phyloP scores from a whole-genome alignment of 2,113 vertebrate species.

The Sceloporus tristichus region DNA sequence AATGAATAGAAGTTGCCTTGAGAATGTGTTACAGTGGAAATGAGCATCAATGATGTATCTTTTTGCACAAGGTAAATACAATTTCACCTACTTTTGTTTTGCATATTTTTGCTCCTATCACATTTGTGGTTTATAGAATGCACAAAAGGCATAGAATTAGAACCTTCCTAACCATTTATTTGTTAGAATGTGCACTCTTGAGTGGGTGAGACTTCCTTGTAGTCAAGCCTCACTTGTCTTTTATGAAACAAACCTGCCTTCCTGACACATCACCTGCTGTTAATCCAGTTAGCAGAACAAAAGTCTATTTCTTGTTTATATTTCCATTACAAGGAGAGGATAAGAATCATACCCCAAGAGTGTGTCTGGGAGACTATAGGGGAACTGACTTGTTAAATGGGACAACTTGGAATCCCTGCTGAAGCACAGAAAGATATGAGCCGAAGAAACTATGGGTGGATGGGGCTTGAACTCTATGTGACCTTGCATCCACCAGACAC shows the following conservation, averaged over 20 bases:
- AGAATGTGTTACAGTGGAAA: slow-evolving; percentile 62
- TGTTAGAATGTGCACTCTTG: not conserved
- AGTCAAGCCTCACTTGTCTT: not conserved
- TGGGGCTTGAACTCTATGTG: slow-evolving; percentile 17
- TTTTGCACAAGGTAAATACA: not conserved
- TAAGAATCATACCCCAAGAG: not conserved
- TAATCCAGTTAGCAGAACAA: slow-evolving; percentile 39
- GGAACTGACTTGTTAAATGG: slow-evolving; percentile 26
- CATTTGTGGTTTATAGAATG: not conserved
- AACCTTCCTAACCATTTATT: not conserved
- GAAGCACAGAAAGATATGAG: slow-evolving; percentile 1
- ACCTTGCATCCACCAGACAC: slow-evolving; percentile 2
- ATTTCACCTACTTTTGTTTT: not conserved
- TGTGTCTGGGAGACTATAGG: not conserved
- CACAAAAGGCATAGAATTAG: not conserved
- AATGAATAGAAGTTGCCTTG: slow-evolving; percentile 48
- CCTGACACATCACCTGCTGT: not conserved
- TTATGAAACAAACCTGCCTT: slow-evolving; percentile 9
- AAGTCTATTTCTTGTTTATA: not conserved
- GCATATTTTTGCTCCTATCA: not conserved
- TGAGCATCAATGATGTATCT: slow-evolving; percentile 38
- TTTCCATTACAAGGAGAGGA: slow-evolving; percentile 10
- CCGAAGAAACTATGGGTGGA: not conserved
- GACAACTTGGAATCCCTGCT: slow-evolving; percentile 20
- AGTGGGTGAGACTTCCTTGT: not conserved